A percentile compares a stretch with the other conserved stretches of the same genome.
Evolutionary conservation across 2,113 vertebrate species (phyloP).

Genomic region (Ochotona princeps): DNA sequence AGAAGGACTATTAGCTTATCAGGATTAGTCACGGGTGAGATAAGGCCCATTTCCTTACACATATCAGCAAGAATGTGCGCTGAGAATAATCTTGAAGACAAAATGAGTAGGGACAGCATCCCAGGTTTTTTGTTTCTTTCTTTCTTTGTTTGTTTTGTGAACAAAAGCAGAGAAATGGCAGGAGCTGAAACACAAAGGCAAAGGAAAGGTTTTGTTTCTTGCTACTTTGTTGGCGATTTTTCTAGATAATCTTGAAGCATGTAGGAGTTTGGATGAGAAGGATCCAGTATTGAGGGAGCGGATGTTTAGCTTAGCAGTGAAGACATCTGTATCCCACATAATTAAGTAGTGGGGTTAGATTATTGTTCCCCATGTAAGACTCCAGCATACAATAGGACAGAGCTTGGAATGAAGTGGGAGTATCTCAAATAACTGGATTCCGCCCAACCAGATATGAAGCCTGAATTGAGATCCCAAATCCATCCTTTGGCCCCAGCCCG

Average conservation of each 20-base stretch:
- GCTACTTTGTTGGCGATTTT: not conserved
- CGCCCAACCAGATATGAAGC: no score
- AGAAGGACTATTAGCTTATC: slow-evolving; percentile 1
- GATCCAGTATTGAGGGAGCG: not conserved
- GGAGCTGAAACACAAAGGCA: not conserved
- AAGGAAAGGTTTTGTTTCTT: not conserved
- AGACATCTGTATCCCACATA: no score
- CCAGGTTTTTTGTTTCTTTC: no score
- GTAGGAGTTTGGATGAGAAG: slow-evolving; percentile 1
- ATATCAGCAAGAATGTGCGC: not conserved
- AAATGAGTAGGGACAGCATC: not conserved
- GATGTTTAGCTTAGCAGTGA: no score
- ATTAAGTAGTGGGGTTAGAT: no score
- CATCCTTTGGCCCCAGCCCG: no score
- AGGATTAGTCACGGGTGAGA: slow-evolving; percentile 52
- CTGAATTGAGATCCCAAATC: no score
- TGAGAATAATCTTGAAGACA: slow-evolving; percentile 19
- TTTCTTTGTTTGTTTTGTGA: slow-evolving; percentile 14
- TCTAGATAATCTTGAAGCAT: not conserved
- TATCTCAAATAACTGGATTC: no score
- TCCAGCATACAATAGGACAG: no score
- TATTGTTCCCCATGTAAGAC: no score
- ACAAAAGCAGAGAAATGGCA: not conserved
- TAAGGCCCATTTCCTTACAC: not conserved
- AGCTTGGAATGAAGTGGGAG: no score